Evolutionary conservation across 1,140 invertebrate genomes (phyloP).

Genomic region (Dolichoris vasculosae): DNA sequence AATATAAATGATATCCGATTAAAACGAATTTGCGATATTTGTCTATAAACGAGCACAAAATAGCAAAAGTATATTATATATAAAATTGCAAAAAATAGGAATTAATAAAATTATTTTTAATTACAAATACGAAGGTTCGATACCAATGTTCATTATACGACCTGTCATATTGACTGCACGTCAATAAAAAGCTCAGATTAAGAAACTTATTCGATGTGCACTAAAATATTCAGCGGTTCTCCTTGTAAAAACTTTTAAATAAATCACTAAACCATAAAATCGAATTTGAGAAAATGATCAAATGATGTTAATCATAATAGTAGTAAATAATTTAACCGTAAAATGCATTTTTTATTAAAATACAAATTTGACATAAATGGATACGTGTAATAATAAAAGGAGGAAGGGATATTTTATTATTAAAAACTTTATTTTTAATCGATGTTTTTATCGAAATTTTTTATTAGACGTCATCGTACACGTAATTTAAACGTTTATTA

Average conservation of each 20-base stretch:
- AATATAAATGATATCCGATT: no score
- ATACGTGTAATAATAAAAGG: no score
- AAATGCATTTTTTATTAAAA: not conserved
- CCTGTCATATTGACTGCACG: not conserved
- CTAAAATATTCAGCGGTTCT: not conserved
- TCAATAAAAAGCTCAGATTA: not conserved
- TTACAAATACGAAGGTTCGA: not conserved
- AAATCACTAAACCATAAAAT: not conserved
- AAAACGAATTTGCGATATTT: no score
- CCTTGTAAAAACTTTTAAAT: not conserved
- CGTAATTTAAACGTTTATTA: not conserved
- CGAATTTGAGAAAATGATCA: not conserved
- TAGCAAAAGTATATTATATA: no score
- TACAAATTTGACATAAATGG: not conserved
- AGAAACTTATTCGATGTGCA: not conserved
- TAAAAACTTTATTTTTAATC: no score
- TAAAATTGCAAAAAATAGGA: no score
- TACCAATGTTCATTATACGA: not conserved
- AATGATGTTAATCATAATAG: no score
- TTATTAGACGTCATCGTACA: not conserved
- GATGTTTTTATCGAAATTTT: no score
- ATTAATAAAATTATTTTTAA: not conserved
- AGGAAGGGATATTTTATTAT: no score
- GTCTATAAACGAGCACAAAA: no score
- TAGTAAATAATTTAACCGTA: not conserved